Conservation (phyloP, 92 coral and sea anemone genomes). For the Plumapathes pennacea region DNA sequence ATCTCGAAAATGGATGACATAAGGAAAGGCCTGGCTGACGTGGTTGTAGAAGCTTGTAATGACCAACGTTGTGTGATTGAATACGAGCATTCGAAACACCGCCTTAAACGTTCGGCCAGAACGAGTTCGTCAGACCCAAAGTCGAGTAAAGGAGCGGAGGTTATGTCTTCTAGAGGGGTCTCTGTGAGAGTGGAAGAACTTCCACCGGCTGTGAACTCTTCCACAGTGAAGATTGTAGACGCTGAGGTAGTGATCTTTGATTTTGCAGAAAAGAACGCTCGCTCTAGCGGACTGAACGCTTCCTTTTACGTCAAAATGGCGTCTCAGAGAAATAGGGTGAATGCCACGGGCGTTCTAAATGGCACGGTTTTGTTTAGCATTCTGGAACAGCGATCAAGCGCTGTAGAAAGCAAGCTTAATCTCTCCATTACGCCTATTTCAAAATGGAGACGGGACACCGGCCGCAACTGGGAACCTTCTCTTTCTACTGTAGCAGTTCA, state of each 20-base stretch:
- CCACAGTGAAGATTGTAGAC: slow-evolving; percentile 1
- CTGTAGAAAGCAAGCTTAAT: slow-evolving; percentile 49
- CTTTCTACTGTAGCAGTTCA: too few relatives aligned
- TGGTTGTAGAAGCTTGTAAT: slow-evolving; percentile 31
- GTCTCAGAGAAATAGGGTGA: slow-evolving; percentile 35
- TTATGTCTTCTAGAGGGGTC: too few relatives aligned
- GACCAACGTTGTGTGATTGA: too few relatives aligned
- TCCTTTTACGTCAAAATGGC: slow-evolving; percentile 64
- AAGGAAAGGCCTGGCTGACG: slow-evolving; percentile 12
- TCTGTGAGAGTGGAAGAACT: slow-evolving; percentile 22
- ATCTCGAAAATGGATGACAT: slow-evolving; percentile 5
- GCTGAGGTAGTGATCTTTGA: slow-evolving; percentile 61
- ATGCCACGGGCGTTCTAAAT: slow-evolving; percentile 53
- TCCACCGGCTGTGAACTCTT: slow-evolving; percentile 1
- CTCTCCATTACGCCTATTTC: slow-evolving; percentile 50
- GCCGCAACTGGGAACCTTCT: not conserved
- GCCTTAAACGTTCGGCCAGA: too few relatives aligned
- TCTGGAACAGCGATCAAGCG: slow-evolving; percentile 43
- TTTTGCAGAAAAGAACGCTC: slow-evolving; percentile 36
- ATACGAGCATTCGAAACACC: too few relatives aligned
- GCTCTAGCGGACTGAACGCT: slow-evolving; percentile 27
- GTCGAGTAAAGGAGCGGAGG: too few relatives aligned
- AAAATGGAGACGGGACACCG: slow-evolving; percentile 29
- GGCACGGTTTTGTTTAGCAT: slow-evolving; percentile 43
- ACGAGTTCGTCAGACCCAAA: too few relatives aligned